Percentiles rank a stretch among this genome's conserved stretches.
phyloP scores from a whole-genome alignment of 1,140 invertebrate genomes.

The Drosophila lini region DNA sequence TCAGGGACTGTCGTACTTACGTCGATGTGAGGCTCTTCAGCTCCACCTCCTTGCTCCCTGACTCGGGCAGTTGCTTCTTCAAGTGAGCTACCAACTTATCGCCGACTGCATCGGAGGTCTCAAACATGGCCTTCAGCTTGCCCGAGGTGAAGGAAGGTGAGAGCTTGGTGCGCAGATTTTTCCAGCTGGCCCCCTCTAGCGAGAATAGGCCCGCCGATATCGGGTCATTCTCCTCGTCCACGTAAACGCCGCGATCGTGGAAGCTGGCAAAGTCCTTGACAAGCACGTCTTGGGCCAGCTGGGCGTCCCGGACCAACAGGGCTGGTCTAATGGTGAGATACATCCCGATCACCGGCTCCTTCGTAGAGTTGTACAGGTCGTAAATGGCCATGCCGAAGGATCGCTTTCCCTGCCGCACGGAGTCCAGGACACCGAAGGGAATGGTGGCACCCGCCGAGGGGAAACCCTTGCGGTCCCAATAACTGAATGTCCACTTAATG shows the following conservation, averaged over 20 bases:
- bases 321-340: conserved; percentile 78
- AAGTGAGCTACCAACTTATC: conserved; percentile 74
- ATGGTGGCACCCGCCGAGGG: conserved; percentile 39
- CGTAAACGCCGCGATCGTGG: conserved; percentile 83
- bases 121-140: conserved; percentile 86
- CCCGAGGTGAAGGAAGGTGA: conserved; percentile 86
- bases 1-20: conserved; percentile 25
- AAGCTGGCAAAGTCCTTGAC: conserved; percentile 85
- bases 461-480: conserved; percentile 74
- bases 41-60: conserved; percentile 48
- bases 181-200: background rate
- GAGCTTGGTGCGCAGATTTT: conserved; percentile 84
- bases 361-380: conserved; percentile 60
- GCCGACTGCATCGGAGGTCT: conserved; percentile 82
- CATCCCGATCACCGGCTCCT: conserved; percentile 71
- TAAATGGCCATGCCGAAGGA: conserved; percentile 72
- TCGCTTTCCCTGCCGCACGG: conserved; percentile 41
- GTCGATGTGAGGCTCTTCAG: conserved; percentile 58
- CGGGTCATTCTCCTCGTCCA: conserved; percentile 76
- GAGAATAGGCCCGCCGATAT: conserved; percentile 59
- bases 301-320: conserved; percentile 85
- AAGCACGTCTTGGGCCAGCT: conserved; percentile 83
- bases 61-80: conserved; percentile 33
- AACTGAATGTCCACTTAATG: conserved; percentile 62
- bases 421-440: conserved; percentile 69